A percentile compares a stretch with the other conserved stretches of the same genome.
phyloP scores from a whole-genome alignment of 2,888 invertebrate species.

The Pheosia gnoma region DNA sequence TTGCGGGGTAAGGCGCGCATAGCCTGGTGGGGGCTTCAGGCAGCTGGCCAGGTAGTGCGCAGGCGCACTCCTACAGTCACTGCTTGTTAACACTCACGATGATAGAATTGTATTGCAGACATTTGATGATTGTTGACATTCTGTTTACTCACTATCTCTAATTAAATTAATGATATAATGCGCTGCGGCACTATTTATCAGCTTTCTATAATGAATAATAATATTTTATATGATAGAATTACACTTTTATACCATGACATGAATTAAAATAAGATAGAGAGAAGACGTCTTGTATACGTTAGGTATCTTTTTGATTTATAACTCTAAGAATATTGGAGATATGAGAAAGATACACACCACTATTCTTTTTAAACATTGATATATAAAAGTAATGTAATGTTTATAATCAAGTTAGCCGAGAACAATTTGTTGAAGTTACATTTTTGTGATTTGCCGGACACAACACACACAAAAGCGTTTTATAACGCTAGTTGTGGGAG shows the following conservation, averaged over 20 bases:
- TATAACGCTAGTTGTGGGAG: no score
- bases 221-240: constrained; percentile 1
- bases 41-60: constrained; percentile 82
- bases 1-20: constrained; percentile 69
- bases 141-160: constrained; percentile 53
- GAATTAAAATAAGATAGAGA: background rate
- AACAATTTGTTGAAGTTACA: no score
- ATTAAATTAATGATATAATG: constrained; percentile 36
- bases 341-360: no score
- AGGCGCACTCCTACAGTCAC: constrained; percentile 73
- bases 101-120: constrained; percentile 71
- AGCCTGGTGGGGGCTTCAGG: constrained; percentile 73
- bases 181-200: constrained; percentile 8
- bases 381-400: no score
- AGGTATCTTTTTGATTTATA: no score
- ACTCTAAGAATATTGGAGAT: no score
- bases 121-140: constrained; percentile 63
- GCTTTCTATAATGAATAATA: constrained; percentile 1
- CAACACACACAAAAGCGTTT: no score
- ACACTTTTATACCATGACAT: background rate
- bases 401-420: no score
- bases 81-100: constrained; percentile 78
- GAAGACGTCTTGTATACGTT: background rate
- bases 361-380: no score
- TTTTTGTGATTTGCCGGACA: no score